phyloP scores from a whole-genome alignment of 2,888 invertebrate species.

The Anticlea derivata region DNA sequence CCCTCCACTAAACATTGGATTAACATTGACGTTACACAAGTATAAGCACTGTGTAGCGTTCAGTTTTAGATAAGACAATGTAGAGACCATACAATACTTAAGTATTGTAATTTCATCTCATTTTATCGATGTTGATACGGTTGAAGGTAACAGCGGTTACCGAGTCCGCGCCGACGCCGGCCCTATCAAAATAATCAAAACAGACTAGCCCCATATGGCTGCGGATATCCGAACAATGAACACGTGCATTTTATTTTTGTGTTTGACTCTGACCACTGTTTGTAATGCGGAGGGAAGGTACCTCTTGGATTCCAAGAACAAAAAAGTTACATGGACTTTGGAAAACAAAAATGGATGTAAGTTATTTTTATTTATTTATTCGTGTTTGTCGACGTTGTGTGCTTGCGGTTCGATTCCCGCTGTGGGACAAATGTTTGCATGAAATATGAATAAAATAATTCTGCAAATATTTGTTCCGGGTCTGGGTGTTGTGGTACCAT shows the following conservation, averaged over 20 bases:
- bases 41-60: too few relatives aligned
- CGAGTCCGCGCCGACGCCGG: not conserved
- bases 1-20: too few relatives aligned
- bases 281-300: slow-evolving; percentile 30
- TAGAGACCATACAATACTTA: too few relatives aligned
- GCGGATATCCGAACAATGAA: slow-evolving; percentile 32
- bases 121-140: slow-evolving; percentile 1
- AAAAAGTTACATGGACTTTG: slow-evolving; percentile 55
- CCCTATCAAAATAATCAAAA: slow-evolving; percentile 10
- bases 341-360: slow-evolving; percentile 70
- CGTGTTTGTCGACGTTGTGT: not conserved
- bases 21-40: too few relatives aligned
- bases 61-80: too few relatives aligned
- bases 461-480: too few relatives aligned
- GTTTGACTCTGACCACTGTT: slow-evolving; percentile 26
- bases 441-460: too few relatives aligned
- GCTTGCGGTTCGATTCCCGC: too few relatives aligned
- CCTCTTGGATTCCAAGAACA: slow-evolving; percentile 21
- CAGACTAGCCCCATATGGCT: slow-evolving; percentile 13
- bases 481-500: too few relatives aligned
- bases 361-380: slow-evolving; percentile 39
- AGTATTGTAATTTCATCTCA: slow-evolving; percentile 5
- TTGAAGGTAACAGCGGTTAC: slow-evolving; percentile 6
- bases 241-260: slow-evolving; percentile 33
- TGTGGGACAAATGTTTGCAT: too few relatives aligned